Conservation (phyloP, 2,797 vertebrate genomes). For the Acrossocheilus fasciatus region DNA sequence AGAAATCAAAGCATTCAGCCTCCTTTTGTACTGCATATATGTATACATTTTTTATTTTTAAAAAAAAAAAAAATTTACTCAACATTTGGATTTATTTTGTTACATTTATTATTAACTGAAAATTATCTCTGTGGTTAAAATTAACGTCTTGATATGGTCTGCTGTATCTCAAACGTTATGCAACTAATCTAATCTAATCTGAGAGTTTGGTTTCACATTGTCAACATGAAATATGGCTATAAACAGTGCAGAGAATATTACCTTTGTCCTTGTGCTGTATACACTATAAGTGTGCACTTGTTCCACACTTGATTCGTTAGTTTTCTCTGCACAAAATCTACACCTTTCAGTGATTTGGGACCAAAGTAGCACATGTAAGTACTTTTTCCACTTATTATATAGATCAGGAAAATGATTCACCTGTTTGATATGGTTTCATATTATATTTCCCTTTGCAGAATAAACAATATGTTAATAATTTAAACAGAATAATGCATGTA, state of each 20-base stretch:
- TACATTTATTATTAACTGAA: neutral
- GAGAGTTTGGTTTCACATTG: slow-evolving; percentile 21
- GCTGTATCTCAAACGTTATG: slow-evolving; percentile 20
- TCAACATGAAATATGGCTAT: slow-evolving; percentile 47
- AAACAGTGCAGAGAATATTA: slow-evolving; percentile 37
- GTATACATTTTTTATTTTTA: no score
- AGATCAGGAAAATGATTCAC: neutral
- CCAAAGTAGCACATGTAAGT: slow-evolving; percentile 10
- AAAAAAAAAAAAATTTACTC: neutral
- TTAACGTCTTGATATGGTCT: neutral
- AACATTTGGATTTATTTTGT: neutral
- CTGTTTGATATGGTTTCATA: neutral
- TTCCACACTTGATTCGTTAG: slow-evolving; percentile 11
- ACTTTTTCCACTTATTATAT: neutral
- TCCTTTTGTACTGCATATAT: neutral
- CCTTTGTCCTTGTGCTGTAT: slow-evolving; percentile 53
- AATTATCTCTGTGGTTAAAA: neutral
- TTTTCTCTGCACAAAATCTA: neutral
- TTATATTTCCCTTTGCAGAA: neutral
- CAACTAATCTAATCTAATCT: slow-evolving; percentile 46
- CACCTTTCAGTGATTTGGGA: neutral
- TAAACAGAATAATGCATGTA: neutral
- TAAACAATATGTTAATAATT: neutral
- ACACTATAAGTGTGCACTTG: slow-evolving; percentile 42
- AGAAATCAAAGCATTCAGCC: neutral